These are phyloP conservation scores for Molossus alvarezi DNA, from an alignment of 2,797 vertebrate genomes.

Conservation along the genomic window DNA sequence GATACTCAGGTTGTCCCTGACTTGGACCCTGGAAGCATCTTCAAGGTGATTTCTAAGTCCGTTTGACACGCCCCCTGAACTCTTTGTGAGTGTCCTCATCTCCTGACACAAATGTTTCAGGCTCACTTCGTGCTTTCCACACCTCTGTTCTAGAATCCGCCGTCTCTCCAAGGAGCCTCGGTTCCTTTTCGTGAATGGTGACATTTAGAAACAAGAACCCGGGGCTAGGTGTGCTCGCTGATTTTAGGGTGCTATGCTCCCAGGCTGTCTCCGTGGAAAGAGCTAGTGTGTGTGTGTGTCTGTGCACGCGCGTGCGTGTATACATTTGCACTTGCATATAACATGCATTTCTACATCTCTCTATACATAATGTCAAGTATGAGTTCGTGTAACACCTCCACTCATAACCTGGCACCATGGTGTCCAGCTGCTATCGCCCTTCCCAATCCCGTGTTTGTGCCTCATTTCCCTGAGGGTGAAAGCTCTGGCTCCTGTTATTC, in stretches of 20 bases:
- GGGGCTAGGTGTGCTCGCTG: too few species aligned
- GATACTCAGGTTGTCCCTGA: background rate
- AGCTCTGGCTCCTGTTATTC: background rate
- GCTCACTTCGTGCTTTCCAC: background rate
- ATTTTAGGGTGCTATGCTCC: background rate
- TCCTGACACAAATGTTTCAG: background rate
- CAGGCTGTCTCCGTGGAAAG: background rate
- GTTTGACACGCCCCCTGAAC: background rate
- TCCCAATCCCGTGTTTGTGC: background rate
- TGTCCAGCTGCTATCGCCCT: background rate
- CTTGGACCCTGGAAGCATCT: background rate
- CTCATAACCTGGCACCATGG: background rate
- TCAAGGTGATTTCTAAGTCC: background rate
- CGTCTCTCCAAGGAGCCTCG: background rate
- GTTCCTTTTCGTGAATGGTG: background rate
- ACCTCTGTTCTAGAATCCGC: background rate
- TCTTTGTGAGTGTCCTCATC: background rate
- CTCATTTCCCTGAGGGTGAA: background rate
- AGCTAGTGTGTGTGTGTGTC: background rate
- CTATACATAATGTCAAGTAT: background rate
- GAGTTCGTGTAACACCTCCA: background rate
- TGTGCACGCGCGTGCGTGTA: background rate
- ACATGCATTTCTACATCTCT: background rate
- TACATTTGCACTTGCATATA: too few species aligned
- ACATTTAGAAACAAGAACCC: background rate